Conservation (phyloP, 2,113 vertebrate species). For the Ivindomyrus marchei region DNA sequence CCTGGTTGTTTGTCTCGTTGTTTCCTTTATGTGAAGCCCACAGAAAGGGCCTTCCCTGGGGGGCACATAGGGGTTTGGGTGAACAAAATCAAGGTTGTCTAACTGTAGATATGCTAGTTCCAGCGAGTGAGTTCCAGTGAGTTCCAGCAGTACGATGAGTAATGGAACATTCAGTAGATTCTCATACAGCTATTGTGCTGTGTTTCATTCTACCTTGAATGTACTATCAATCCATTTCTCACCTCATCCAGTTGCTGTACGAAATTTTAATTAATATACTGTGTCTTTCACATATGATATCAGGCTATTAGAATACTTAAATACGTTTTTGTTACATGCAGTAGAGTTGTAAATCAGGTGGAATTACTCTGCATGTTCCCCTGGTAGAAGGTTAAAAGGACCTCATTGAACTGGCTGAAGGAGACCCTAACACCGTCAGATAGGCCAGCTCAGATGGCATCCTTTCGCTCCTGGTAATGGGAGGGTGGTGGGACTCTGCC, state of each 20-base stretch:
- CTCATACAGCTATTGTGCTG: neutral
- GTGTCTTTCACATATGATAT: neutral
- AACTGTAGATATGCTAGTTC: neutral
- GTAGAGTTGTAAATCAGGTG: neutral
- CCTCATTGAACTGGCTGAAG: neutral
- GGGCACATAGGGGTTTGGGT: neutral
- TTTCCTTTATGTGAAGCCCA: neutral
- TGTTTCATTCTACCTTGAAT: neutral
- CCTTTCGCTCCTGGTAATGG: conserved; percentile 33
- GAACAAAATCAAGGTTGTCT: neutral
- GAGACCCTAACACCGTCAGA: neutral
- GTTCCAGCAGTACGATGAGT: neutral
- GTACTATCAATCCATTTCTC: neutral
- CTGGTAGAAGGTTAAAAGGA: neutral
- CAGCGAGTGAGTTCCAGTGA: neutral
- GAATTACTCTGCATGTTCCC: neutral
- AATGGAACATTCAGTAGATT: neutral
- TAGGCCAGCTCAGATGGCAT: neutral
- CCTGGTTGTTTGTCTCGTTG: neutral
- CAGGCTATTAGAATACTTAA: neutral
- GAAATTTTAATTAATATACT: neutral
- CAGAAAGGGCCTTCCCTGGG: neutral
- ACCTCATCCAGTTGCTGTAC: neutral
- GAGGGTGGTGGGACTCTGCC: conserved; percentile 24
- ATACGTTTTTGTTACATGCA: neutral